A percentile compares a stretch with the other conserved stretches of the same genome.
Evolutionary conservation across 2,797 vertebrate genomes (phyloP).

Genomic region (Gambusia yucatana): DNA sequence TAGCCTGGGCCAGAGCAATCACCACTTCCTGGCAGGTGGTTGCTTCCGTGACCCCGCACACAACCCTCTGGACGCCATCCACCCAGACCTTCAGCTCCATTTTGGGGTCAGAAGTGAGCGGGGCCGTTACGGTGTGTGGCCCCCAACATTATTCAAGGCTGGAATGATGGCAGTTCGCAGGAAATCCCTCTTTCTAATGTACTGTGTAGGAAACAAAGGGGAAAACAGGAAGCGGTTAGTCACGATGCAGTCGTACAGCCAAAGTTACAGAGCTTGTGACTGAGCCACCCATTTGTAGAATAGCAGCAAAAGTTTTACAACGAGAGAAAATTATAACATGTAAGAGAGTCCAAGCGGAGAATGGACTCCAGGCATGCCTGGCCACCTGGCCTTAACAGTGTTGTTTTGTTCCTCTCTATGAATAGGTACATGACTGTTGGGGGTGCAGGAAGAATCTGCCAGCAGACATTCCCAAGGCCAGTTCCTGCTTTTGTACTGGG

Average conservation of each 20-base stretch:
- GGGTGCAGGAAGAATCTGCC: conserved; percentile 64
- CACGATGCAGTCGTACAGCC: conserved; percentile 59
- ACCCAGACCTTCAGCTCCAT: conserved; percentile 99
- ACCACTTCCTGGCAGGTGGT: conserved; percentile 99
- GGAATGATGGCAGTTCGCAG: conserved; percentile 52
- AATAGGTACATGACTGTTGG: conserved; percentile 66
- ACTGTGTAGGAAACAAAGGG: conserved; percentile 56
- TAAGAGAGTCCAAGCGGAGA: conserved; percentile 33
- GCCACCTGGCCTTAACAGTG: conserved; percentile 69
- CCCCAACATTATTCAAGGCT: conserved; percentile 71
- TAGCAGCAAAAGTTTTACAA: not conserved
- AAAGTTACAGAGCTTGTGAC: conserved; percentile 1
- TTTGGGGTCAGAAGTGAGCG: conserved; percentile 73
- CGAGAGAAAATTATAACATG: not conserved
- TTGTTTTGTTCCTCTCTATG: conserved; percentile 66
- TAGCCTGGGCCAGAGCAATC: conserved; percentile 98
- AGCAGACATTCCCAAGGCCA: conserved; percentile 59
- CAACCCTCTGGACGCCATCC: conserved; percentile 96
- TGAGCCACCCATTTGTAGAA: not conserved
- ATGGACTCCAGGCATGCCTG: conserved; percentile 48
- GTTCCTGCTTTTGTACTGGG: conserved; percentile 72
- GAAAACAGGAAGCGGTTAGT: conserved; percentile 70
- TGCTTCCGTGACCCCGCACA: conserved; percentile 96
- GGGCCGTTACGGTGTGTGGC: conserved; percentile 50
- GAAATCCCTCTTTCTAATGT: conserved; percentile 49